These are phyloP conservation scores for Holocentrus rufus DNA, from an alignment of 2,797 vertebrate species.

Conservation along the genomic window DNA sequence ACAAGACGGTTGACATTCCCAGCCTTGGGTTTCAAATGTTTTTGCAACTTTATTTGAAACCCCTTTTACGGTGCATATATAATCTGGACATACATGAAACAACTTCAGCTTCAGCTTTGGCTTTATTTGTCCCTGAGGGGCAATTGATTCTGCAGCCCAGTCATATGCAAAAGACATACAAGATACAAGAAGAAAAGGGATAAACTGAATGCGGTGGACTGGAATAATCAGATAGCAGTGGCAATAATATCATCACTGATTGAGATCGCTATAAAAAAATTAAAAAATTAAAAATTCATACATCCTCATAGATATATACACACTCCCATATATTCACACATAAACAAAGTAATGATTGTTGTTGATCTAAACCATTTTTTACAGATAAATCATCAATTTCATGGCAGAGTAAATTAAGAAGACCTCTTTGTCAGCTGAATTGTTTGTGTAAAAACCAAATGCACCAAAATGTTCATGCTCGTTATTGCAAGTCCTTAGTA, in stretches of 20 bases:
- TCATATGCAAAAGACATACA: too few species aligned
- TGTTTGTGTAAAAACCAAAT: slow-evolving; percentile 21
- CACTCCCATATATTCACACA: too few species aligned
- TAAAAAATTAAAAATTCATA: too few species aligned
- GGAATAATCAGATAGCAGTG: too few species aligned
- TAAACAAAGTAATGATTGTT: slow-evolving; percentile 45
- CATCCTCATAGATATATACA: too few species aligned
- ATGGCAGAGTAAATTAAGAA: slow-evolving; percentile 13
- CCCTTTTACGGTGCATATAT: slow-evolving; percentile 31
- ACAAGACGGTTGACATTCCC: slow-evolving; percentile 55
- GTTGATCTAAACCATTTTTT: slow-evolving; percentile 21
- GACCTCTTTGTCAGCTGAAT: slow-evolving; percentile 14
- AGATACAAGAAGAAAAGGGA: too few species aligned
- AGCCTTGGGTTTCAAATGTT: slow-evolving; percentile 58
- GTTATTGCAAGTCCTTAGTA: background rate
- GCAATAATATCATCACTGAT: too few species aligned
- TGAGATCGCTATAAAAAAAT: too few species aligned
- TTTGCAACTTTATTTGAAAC: slow-evolving; percentile 37
- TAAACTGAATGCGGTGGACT: too few species aligned
- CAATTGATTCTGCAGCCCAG: too few species aligned
- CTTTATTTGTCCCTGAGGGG: too few species aligned
- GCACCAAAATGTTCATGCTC: slow-evolving; percentile 21
- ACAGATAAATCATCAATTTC: slow-evolving; percentile 38
- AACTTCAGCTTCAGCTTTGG: background rate
- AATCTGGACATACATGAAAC: slow-evolving; percentile 36